Percentiles rank a stretch among this genome's conserved stretches.
Conservation (phyloP, 2,113 vertebrate species). For the Nibea coibor region DNA sequence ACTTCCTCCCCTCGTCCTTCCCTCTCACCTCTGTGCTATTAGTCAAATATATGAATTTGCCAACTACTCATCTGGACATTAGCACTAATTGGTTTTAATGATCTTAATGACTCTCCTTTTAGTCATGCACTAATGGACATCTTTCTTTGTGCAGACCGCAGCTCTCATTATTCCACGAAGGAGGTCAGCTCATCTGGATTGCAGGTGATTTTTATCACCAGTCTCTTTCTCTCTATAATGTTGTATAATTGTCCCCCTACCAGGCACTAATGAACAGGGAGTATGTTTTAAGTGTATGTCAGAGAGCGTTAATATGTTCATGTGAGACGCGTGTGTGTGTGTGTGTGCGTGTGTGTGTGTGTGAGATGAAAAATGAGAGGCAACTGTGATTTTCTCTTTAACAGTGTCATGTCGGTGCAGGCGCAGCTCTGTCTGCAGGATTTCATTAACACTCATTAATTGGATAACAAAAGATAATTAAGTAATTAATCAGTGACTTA, state of each 20-base stretch:
- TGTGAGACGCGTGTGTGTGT: neutral
- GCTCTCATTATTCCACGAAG: constrained; percentile 34
- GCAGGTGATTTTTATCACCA: constrained; percentile 21
- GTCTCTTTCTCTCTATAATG: constrained; percentile 16
- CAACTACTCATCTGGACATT: constrained; percentile 39
- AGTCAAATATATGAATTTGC: constrained; percentile 12
- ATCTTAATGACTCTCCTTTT: constrained; percentile 44
- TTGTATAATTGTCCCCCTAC: constrained; percentile 32
- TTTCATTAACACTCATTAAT: constrained; percentile 63
- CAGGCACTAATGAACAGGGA: constrained; percentile 18
- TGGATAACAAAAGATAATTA: constrained; percentile 58
- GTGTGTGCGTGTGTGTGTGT: constrained; percentile 10
- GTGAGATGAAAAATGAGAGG: constrained; percentile 45
- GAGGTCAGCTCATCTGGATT: constrained; percentile 19
- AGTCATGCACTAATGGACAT: constrained; percentile 34
- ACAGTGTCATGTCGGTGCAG: constrained; percentile 34
- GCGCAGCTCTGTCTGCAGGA: constrained; percentile 30
- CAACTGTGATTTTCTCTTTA: neutral
- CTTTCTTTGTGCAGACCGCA: constrained; percentile 24
- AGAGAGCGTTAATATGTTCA: constrained; percentile 10
- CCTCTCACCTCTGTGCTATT: constrained; percentile 16
- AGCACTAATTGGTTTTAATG: constrained; percentile 56
- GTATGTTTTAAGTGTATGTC: constrained; percentile 16
- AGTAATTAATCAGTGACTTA: constrained; percentile 58
- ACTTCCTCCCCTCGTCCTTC: constrained; percentile 12